A percentile compares a stretch with the other conserved stretches of the same genome.
These are phyloP conservation scores for Cheilosia grossa DNA, from an alignment of 2,888 invertebrate genomes.

Conservation along the genomic window DNA sequence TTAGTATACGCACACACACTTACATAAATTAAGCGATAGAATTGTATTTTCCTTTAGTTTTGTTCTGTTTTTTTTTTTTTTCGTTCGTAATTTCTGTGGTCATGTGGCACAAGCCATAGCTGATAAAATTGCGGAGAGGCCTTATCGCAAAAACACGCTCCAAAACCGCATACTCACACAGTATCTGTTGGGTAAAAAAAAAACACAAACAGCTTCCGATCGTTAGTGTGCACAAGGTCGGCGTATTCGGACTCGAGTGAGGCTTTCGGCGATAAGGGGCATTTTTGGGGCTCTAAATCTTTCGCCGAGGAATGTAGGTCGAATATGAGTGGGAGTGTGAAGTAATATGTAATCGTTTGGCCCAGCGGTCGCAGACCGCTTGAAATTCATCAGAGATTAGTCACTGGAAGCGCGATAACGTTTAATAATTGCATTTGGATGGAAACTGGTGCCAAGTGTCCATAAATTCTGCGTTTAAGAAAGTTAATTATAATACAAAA, in stretches of 20 bases:
- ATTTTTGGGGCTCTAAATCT: constrained; percentile 26
- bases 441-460: too few species aligned
- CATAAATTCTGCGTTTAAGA: too few species aligned
- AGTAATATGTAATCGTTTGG: constrained; percentile 1
- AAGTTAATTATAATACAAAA: too few species aligned
- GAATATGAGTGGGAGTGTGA: not conserved
- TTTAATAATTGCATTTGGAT: too few species aligned
- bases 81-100: constrained; percentile 43
- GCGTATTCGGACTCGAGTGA: constrained; percentile 32
- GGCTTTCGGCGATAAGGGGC: constrained; percentile 48
- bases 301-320: constrained; percentile 43
- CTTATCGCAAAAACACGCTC: constrained; percentile 70
- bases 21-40: constrained; percentile 47
- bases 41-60: not conserved
- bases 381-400: too few species aligned
- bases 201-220: constrained; percentile 43
- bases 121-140: constrained; percentile 55
- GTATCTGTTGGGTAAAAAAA: constrained; percentile 42
- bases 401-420: too few species aligned
- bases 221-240: constrained; percentile 61
- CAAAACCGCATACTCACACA: constrained; percentile 62
- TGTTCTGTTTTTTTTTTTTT: constrained; percentile 5
- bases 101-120: constrained; percentile 62
- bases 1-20: constrained; percentile 83
- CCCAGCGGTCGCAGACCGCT: not conserved